phyloP scores from a whole-genome alignment of 1,140 invertebrate species.

The Papilio polytes region DNA sequence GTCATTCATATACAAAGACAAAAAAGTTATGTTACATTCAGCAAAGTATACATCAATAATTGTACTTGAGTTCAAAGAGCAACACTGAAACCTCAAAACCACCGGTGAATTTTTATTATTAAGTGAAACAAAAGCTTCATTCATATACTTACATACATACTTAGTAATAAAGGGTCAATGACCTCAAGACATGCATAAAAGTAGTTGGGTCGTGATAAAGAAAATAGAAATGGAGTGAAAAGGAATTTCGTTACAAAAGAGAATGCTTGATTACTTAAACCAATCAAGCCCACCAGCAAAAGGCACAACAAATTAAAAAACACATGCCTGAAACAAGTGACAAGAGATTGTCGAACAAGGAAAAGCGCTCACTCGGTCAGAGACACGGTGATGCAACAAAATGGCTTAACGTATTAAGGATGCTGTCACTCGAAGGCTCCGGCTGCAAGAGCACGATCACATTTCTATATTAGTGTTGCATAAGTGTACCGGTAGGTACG shows the following conservation, averaged over 20 bases:
- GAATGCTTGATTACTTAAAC: no score
- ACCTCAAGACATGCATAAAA: no score
- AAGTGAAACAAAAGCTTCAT: no score
- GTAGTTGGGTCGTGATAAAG: not conserved
- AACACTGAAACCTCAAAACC: not conserved
- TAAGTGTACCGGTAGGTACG: conserved; percentile 42
- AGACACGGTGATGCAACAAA: conserved; percentile 42
- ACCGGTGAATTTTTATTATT: no score
- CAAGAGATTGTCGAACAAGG: conserved; percentile 1
- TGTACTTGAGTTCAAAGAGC: not conserved
- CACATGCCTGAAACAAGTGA: conserved; percentile 12
- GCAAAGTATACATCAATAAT: no score
- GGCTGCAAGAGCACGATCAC: conserved; percentile 48
- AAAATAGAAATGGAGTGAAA: not conserved
- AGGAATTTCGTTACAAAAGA: no score
- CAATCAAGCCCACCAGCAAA: not conserved
- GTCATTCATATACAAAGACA: not conserved
- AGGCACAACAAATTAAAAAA: not conserved
- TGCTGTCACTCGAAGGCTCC: conserved; percentile 46
- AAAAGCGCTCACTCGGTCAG: conserved; percentile 34
- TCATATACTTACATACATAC: no score
- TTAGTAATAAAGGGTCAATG: no score
- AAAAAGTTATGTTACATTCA: not conserved
- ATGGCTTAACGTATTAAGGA: conserved; percentile 46
- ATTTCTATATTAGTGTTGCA: conserved; percentile 56